Percentiles rank a stretch among this genome's conserved stretches.
Evolutionary conservation across 92 coral and sea anemone species (phyloP).

Genomic region (Palythoa caribaeorum): DNA sequence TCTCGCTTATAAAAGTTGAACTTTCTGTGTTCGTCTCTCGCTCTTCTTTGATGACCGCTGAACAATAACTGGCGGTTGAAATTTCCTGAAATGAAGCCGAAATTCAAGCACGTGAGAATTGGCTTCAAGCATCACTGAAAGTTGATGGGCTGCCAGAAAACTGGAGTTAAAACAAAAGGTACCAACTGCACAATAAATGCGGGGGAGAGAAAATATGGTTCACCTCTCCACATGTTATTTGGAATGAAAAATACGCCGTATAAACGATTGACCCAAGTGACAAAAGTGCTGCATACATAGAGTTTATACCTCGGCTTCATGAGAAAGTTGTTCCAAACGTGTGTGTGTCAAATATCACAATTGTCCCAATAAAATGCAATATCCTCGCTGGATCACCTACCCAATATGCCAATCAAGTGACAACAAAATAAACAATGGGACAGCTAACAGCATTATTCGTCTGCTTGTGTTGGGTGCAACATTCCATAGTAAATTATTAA

Average conservation of each 20-base stretch:
- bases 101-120: neutral
- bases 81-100: constrained; percentile 21
- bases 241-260: neutral
- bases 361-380: neutral
- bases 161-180: neutral
- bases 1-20: neutral
- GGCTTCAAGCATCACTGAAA: neutral
- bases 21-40: neutral
- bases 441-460: neutral
- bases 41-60: constrained; percentile 31
- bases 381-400: neutral
- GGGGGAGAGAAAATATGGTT: too few species aligned
- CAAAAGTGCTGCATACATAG: neutral
- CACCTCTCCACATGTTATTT: neutral
- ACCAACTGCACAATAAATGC: too few species aligned
- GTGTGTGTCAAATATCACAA: neutral
- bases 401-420: neutral
- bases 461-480: neutral
- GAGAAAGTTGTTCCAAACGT: neutral
- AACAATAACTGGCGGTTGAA: constrained; percentile 12
- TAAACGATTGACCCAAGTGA: neutral
- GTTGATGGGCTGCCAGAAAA: neutral
- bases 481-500: neutral
- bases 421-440: neutral
- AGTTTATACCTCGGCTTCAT: neutral